A percentile compares a stretch with the other conserved stretches of the same genome.
These are phyloP conservation scores for Gibbula magus DNA, from an alignment of 2,888 invertebrate species.

Conservation along the genomic window DNA sequence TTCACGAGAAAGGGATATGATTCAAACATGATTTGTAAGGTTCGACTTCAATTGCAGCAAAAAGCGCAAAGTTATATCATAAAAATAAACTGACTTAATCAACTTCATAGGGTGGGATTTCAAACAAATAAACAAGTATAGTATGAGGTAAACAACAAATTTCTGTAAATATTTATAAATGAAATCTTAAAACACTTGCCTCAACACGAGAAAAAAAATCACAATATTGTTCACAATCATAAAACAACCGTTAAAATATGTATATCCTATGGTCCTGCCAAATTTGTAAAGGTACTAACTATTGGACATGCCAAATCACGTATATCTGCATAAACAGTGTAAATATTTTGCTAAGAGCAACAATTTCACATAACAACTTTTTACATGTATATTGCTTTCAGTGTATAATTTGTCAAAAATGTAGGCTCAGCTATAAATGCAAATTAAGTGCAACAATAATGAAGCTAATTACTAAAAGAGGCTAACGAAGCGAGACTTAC, in stretches of 20 bases:
- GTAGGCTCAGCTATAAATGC: not conserved
- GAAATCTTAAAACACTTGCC: too few species aligned
- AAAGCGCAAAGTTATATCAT: not conserved
- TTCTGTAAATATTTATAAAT: too few species aligned
- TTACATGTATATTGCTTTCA: slow-evolving; percentile 30
- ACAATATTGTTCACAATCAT: not conserved
- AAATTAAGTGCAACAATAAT: not conserved
- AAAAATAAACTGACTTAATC: slow-evolving; percentile 2
- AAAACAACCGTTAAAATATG: slow-evolving; percentile 20
- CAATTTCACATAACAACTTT: slow-evolving; percentile 20
- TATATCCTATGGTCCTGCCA: slow-evolving; percentile 15
- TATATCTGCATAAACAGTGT: slow-evolving; percentile 17
- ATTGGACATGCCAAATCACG: slow-evolving; percentile 19
- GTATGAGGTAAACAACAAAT: too few species aligned
- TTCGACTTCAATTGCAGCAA: slow-evolving; percentile 6
- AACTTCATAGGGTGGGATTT: slow-evolving; percentile 10
- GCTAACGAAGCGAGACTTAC: too few species aligned
- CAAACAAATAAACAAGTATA: not conserved
- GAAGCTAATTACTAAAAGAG: too few species aligned
- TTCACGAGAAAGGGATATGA: not conserved
- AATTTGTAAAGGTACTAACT: not conserved
- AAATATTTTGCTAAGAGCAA: not conserved
- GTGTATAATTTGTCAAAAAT: slow-evolving; percentile 28
- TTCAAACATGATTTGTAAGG: not conserved
- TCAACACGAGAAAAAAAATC: not conserved